Evolutionary conservation across 2,113 vertebrate species (phyloP).

Genomic region (Heterocephalus glaber): DNA sequence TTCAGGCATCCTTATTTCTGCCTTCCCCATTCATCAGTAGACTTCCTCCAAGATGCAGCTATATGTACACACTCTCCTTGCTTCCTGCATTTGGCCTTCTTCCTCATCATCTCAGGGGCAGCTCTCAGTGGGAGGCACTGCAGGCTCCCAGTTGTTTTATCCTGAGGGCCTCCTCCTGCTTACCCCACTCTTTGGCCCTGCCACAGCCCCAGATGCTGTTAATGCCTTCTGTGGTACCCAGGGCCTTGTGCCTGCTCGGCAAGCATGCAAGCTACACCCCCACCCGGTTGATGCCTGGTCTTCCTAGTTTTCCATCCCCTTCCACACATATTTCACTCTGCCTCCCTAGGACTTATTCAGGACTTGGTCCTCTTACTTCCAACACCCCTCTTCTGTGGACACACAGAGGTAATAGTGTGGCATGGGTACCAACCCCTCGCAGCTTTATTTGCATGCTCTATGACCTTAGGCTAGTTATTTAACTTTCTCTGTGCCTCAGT

Average conservation of each 20-base stretch:
- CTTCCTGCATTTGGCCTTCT: background rate
- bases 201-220: background rate
- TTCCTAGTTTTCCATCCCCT: background rate
- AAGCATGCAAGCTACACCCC: background rate
- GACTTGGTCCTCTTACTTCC: background rate
- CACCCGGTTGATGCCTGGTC: too few relatives aligned
- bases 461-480: background rate
- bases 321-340: background rate
- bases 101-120: background rate
- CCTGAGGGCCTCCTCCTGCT: background rate
- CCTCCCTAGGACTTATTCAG: background rate
- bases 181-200: background rate
- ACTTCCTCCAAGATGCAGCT: conserved; percentile 1
- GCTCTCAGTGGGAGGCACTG: background rate
- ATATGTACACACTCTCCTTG: background rate
- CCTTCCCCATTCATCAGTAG: background rate
- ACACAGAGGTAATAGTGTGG: background rate
- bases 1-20: background rate
- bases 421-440: background rate
- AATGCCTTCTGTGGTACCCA: background rate
- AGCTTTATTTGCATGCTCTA: background rate
- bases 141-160: background rate
- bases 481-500: background rate
- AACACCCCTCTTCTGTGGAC: background rate
- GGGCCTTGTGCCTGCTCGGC: background rate